phyloP scores from a whole-genome alignment of 1,140 invertebrate species.

The Zophobas morio region DNA sequence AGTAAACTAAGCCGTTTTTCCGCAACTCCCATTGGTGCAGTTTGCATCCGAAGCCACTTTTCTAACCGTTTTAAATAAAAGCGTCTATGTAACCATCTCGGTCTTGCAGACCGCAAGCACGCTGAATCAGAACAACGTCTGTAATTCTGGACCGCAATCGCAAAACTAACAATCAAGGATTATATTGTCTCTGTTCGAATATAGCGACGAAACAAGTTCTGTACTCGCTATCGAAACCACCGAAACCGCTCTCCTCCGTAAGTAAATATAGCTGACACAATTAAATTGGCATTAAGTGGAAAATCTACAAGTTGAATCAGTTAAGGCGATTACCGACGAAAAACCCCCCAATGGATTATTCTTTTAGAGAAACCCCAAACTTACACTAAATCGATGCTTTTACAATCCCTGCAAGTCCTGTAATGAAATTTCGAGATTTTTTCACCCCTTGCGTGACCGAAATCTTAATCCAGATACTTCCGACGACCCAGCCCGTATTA shows the following conservation, averaged over 20 bases:
- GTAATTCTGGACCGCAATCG: conserved; percentile 22
- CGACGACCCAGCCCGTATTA: not conserved
- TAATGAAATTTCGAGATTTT: conserved; percentile 17
- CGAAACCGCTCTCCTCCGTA: conserved; percentile 7
- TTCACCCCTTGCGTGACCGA: conserved; percentile 19
- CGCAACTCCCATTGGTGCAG: too few species aligned
- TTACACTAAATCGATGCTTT: not conserved
- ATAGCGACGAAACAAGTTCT: conserved; percentile 21
- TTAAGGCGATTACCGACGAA: conserved; percentile 28
- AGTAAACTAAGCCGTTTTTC: not conserved
- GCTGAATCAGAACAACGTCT: conserved; percentile 22
- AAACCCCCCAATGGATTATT: not conserved
- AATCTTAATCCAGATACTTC: conserved; percentile 19
- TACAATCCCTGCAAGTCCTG: not conserved
- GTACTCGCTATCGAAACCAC: conserved; percentile 19
- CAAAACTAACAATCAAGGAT: conserved; percentile 44
- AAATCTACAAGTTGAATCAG: conserved; percentile 24
- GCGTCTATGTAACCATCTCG: conserved; percentile 17
- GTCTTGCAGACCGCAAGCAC: conserved; percentile 37
- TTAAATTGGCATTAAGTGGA: conserved; percentile 37
- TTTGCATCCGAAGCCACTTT: not conserved
- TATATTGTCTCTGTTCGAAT: conserved; percentile 36
- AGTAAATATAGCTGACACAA: conserved; percentile 44
- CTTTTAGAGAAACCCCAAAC: not conserved
- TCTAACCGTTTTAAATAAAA: too few species aligned